These are phyloP conservation scores for Apostichopus japonicus DNA, from an alignment of 35 echinoderm and acorn worm genomes.

Conservation along the genomic window DNA sequence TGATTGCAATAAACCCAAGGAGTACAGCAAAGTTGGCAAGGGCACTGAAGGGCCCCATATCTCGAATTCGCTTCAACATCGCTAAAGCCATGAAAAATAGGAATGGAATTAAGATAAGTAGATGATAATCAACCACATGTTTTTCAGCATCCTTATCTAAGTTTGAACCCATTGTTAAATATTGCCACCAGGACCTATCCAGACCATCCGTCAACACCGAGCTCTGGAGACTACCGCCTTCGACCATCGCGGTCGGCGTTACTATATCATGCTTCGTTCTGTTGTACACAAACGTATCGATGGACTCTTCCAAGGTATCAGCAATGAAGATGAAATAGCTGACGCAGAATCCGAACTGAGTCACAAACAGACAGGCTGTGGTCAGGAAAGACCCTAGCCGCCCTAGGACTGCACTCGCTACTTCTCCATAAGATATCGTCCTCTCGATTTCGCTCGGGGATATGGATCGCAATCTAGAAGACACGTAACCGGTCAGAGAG, in stretches of 20 bases:
- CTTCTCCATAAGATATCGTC: constrained; percentile 77
- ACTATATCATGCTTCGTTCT: not conserved
- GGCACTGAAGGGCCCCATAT: constrained; percentile 75
- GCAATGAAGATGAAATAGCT: constrained; percentile 94
- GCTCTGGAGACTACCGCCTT: not conserved
- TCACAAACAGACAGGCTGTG: constrained; percentile 72
- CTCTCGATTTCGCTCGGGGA: constrained; percentile 59
- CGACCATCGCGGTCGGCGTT: not conserved
- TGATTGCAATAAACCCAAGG: constrained; percentile 65
- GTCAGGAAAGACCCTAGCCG: constrained; percentile 61
- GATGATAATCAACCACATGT: not conserved
- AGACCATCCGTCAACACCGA: not conserved
- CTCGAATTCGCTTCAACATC: constrained; percentile 69
- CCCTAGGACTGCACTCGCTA: constrained; percentile 63
- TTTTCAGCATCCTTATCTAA: not conserved
- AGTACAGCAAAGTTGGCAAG: constrained; percentile 77
- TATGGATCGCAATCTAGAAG: constrained; percentile 11
- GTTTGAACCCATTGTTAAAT: not conserved
- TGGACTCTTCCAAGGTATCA: constrained; percentile 59
- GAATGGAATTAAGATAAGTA: constrained; percentile 69
- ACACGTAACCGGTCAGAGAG: constrained; percentile 40
- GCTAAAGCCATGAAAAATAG: constrained; percentile 79
- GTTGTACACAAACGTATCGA: not conserved
- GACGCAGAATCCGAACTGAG: constrained; percentile 94
- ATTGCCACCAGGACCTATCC: constrained; percentile 20